phyloP scores from a whole-genome alignment of 2,797 vertebrate genomes.

The Cynopterus sphinx region DNA sequence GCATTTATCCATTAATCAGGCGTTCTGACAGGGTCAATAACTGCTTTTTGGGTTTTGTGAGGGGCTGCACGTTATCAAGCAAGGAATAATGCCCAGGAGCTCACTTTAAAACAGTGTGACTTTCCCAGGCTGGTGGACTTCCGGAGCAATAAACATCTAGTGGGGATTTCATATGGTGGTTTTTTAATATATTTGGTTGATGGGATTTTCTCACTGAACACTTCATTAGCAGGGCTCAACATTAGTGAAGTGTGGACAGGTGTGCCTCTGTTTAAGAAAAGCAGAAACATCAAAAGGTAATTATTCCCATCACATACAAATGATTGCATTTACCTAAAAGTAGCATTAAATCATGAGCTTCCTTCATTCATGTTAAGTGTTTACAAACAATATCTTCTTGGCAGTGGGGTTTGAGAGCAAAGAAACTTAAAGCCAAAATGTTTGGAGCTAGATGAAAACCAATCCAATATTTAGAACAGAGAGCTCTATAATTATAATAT shows the following conservation, averaged over 20 bases:
- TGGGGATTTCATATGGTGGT: conserved; percentile 62
- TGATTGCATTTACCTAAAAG: conserved; percentile 1
- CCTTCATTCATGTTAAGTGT: neutral
- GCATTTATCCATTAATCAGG: conserved; percentile 98
- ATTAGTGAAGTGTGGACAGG: conserved; percentile 63
- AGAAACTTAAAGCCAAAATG: conserved; percentile 10
- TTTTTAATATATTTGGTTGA: conserved; percentile 52
- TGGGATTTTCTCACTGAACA: conserved; percentile 74
- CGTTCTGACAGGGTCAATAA: conserved; percentile 94
- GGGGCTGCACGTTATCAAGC: conserved; percentile 85
- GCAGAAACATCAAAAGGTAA: conserved; percentile 58
- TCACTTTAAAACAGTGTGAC: conserved; percentile 77
- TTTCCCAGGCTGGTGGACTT: conserved; percentile 81
- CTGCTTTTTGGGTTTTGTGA: conserved; percentile 89
- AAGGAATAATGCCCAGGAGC: conserved; percentile 85
- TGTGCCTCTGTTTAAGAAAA: conserved; percentile 71
- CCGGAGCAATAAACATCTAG: conserved; percentile 78
- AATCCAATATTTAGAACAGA: neutral
- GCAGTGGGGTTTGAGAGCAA: neutral
- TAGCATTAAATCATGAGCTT: neutral
- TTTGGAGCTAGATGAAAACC: neutral
- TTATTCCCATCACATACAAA: neutral
- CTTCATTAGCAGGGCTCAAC: conserved; percentile 78
- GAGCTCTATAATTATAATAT: neutral
- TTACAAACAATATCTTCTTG: conserved; percentile 15